Evolutionary conservation across 2,113 vertebrate species (phyloP).

Genomic region (Mustelus asterias): DNA sequence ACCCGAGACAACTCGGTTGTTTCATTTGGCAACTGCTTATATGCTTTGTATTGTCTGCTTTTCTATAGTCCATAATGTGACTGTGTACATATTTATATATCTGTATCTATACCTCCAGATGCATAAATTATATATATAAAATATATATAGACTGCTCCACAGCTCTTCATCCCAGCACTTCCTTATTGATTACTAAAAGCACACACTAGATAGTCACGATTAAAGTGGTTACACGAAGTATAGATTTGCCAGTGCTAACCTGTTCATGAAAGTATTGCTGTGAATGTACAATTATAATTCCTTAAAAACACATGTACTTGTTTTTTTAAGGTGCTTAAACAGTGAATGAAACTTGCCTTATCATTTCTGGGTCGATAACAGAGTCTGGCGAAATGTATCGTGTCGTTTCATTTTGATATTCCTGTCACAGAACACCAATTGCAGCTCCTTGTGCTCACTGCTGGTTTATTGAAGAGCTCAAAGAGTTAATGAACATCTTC

Average conservation of each 20-base stretch:
- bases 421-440: not conserved
- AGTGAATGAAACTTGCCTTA: not conserved
- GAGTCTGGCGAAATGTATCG: not conserved
- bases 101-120: not conserved
- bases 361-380: not conserved
- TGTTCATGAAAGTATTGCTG: not conserved
- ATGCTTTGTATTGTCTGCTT: slow-evolving; percentile 13
- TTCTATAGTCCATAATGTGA: slow-evolving; percentile 34
- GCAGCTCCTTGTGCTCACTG: not conserved
- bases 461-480: not conserved
- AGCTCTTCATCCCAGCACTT: not conserved
- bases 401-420: not conserved
- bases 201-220: not conserved
- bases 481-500: not conserved
- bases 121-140: not conserved
- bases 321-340: not conserved
- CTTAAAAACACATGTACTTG: not conserved
- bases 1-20: not conserved
- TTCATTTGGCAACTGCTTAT: not conserved
- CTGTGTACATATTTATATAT: slow-evolving; percentile 4
- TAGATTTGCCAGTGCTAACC: not conserved
- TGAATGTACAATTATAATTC: not conserved
- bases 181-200: not conserved
- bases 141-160: not conserved
- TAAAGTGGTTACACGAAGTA: not conserved